Evolutionary conservation across 30 jellyfish, hydroid and myxozoan genomes (phyloP), one percentile per base, ranked within the genome.

Genomic region (Catostylus mosaicus): DNA sequence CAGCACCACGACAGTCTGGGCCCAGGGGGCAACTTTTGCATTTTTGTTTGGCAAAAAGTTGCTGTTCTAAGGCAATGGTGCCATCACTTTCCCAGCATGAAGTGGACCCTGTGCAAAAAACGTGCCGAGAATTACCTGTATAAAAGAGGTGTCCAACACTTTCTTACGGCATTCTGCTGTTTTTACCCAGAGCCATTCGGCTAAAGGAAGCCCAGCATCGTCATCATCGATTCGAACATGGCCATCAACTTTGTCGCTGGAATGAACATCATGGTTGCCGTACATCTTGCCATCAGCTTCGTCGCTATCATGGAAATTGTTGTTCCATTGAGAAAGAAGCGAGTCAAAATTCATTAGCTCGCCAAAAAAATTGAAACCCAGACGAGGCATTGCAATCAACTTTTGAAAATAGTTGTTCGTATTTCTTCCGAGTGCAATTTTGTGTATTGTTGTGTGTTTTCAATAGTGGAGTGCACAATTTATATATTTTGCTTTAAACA

Each of bases 381-480:
- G 24, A 48, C 63, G 63, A 48, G 63, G 63, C 63, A 48, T 48
- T 40, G n/a, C n/a, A n/a, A n/a, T n/a, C n/a, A n/a, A n/a, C n/a
- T n/a, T n/a, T n/a, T n/a, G n/a, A n/a, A n/a, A n/a, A n/a, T n/a
- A n/a, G n/a, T n/a, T n/a, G n/a, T n/a, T n/a, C n/a, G n/a, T n/a
- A n/a, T n/a, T n/a, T n/a, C n/a, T n/a, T n/a, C n/a, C n/a, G n/a
- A n/a, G n/a, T n/a, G n/a, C n/a, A n/a, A n/a, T n/a, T n/a, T n/a
- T n/a, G n/a, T n/a, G n/a, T n/a, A n/a, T n/a, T n/a, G n/a, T n/a
- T n/a, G n/a, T n/a, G n/a, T n/a, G n/a, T n/a, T n/a, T n/a, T n/a
- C n/a, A n/a, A n/a, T n/a, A n/a, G n/a, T n/a, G n/a, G n/a, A n/a
- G n/a, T n/a, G n/a, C n/a, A n/a, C n/a, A n/a, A n/a, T n/a, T n/a